A percentile compares a stretch with the other conserved stretches of the same genome.
Conservation (phyloP, 92 coral and sea anemone genomes). For the Scolanthus callimorphus region DNA sequence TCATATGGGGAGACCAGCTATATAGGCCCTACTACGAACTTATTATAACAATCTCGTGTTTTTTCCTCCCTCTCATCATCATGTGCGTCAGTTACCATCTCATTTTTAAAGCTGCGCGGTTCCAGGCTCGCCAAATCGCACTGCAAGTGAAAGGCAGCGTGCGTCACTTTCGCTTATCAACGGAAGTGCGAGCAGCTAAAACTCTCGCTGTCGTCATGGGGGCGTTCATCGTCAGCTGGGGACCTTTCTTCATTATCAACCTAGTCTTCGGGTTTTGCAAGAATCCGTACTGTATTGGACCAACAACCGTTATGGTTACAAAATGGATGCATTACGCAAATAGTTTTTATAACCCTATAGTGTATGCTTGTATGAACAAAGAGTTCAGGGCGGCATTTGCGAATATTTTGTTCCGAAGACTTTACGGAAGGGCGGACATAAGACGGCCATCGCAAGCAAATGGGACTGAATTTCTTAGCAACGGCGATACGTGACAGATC, state of each 20-base stretch:
- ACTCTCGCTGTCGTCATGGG: slow-evolving; percentile 90
- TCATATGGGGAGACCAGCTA: slow-evolving; percentile 34
- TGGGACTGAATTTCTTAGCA: too few relatives aligned
- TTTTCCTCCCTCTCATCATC: slow-evolving; percentile 72
- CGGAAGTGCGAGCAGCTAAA: slow-evolving; percentile 93
- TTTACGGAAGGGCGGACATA: background rate
- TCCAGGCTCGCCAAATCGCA: slow-evolving; percentile 85
- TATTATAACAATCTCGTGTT: slow-evolving; percentile 67
- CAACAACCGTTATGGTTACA: slow-evolving; percentile 65
- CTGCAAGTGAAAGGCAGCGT: slow-evolving; percentile 83
- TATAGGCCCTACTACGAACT: slow-evolving; percentile 69
- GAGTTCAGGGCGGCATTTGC: slow-evolving; percentile 85
- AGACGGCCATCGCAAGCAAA: too few relatives aligned
- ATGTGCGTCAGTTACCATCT: slow-evolving; percentile 71
- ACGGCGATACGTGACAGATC: too few relatives aligned
- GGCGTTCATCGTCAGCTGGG: slow-evolving; percentile 92
- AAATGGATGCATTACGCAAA: slow-evolving; percentile 95
- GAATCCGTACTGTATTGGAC: slow-evolving; percentile 25
- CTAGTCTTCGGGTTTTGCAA: slow-evolving; percentile 65
- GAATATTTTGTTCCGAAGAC: slow-evolving; percentile 49
- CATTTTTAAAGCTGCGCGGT: slow-evolving; percentile 91
- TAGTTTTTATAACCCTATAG: slow-evolving; percentile 83
- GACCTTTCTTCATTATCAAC: slow-evolving; percentile 83
- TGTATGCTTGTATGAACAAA: slow-evolving; percentile 89
- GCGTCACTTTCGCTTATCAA: slow-evolving; percentile 77